These are phyloP conservation scores for Miniopterus natalensis DNA, from an alignment of 2,113 vertebrate species.

Conservation along the genomic window DNA sequence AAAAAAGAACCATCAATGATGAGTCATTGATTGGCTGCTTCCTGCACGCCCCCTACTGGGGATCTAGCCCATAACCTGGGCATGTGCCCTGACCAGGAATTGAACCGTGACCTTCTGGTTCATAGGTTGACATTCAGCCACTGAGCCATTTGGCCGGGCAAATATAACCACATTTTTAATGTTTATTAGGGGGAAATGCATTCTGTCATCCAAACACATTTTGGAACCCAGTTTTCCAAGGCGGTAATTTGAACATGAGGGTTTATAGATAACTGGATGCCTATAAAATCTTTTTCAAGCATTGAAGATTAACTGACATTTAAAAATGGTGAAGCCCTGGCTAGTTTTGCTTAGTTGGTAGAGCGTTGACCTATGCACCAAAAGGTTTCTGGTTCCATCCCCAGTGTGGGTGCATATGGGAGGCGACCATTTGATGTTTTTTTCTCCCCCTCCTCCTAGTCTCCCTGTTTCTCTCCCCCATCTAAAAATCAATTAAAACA, in stretches of 20 bases:
- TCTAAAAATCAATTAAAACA: background rate
- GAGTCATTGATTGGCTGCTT: no score
- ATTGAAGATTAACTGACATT: background rate
- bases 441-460: no score
- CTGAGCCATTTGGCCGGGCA: background rate
- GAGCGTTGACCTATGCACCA: background rate
- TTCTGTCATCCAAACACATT: background rate
- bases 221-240: background rate
- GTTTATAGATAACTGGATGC: background rate
- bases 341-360: background rate
- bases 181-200: background rate
- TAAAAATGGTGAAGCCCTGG: constrained; percentile 12
- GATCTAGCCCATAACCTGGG: no score
- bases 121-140: no score
- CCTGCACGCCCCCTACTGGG: no score
- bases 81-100: no score
- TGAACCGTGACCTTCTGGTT: no score
- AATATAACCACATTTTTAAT: constrained; percentile 19
- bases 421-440: background rate
- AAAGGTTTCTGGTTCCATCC: background rate
- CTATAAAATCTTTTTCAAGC: background rate
- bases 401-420: background rate
- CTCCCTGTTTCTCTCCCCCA: no score
- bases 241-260: background rate
- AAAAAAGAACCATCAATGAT: no score